A percentile compares a stretch with the other conserved stretches of the same genome.
These are phyloP conservation scores for Tiaroga cobitis DNA, from an alignment of 2,797 vertebrate genomes.

Conservation along the genomic window DNA sequence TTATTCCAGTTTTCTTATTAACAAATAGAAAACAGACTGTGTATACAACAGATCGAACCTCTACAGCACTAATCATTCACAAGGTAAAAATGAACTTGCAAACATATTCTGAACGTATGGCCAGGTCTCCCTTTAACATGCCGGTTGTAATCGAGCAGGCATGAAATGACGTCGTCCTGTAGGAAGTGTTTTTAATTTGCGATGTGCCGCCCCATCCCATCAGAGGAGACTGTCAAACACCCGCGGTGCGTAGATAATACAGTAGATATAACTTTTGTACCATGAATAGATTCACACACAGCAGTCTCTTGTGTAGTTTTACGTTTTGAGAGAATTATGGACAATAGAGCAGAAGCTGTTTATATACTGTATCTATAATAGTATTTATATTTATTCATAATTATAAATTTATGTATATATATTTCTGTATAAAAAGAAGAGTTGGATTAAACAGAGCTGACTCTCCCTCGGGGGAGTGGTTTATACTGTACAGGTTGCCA, in stretches of 20 bases:
- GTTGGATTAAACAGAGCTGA: constrained; percentile 70
- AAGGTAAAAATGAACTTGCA: constrained; percentile 88
- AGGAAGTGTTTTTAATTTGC: constrained; percentile 75
- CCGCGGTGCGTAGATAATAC: constrained; percentile 82
- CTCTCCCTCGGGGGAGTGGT: constrained; percentile 77
- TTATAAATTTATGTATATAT: constrained; percentile 77
- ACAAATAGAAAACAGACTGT: constrained; percentile 97
- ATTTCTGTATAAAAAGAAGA: constrained; percentile 84
- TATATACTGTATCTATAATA: constrained; percentile 82
- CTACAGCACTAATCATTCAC: constrained; percentile 90
- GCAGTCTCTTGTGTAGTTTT: constrained; percentile 72
- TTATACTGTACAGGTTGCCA: constrained; percentile 80
- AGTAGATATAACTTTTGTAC: constrained; percentile 89
- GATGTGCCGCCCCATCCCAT: constrained; percentile 74
- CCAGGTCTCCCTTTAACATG: constrained; percentile 47
- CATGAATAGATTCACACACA: constrained; percentile 85
- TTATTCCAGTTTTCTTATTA: constrained; percentile 78
- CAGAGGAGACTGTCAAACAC: constrained; percentile 67
- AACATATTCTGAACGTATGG: constrained; percentile 38
- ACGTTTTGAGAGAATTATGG: constrained; percentile 67
- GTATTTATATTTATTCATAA: constrained; percentile 79
- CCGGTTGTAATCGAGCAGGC: constrained; percentile 48
- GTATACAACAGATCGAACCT: constrained; percentile 90
- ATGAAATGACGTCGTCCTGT: constrained; percentile 30
- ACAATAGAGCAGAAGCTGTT: constrained; percentile 80